Conservation (phyloP, 2,797 vertebrate genomes). For the Lepus townsendii region DNA sequence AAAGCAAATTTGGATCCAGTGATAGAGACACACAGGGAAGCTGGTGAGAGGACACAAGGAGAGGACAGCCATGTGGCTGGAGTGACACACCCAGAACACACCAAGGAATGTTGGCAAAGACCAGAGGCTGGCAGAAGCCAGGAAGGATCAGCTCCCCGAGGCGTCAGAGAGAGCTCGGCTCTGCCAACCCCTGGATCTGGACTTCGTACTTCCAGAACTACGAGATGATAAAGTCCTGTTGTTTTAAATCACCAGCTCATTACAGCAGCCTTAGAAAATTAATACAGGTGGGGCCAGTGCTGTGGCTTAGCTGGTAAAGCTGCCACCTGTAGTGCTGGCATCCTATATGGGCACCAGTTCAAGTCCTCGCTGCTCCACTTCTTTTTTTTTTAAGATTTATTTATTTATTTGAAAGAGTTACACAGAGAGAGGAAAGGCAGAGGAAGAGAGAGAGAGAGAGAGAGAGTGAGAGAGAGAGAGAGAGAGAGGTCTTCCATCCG, state of each 20-base stretch:
- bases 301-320: too few species aligned
- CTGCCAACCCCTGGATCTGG: neutral
- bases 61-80: neutral
- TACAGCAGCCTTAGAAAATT: neutral
- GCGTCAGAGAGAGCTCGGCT: neutral
- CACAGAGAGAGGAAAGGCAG: too few species aligned
- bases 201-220: neutral
- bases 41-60: neutral
- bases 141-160: neutral
- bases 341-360: too few species aligned
- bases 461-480: too few species aligned
- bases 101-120: neutral
- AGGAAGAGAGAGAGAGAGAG: too few species aligned
- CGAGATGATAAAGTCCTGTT: neutral
- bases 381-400: too few species aligned
- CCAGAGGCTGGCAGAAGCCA: neutral
- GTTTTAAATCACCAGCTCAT: neutral
- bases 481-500: too few species aligned
- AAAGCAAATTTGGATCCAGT: neutral
- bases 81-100: neutral
- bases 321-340: too few species aligned
- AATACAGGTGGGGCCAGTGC: neutral
- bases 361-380: too few species aligned
- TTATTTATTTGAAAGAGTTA: too few species aligned
- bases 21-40: neutral